Base-by-base conservation (phyloP, 2,888 invertebrate species). In the Lydus trimaculatus region DNA sequence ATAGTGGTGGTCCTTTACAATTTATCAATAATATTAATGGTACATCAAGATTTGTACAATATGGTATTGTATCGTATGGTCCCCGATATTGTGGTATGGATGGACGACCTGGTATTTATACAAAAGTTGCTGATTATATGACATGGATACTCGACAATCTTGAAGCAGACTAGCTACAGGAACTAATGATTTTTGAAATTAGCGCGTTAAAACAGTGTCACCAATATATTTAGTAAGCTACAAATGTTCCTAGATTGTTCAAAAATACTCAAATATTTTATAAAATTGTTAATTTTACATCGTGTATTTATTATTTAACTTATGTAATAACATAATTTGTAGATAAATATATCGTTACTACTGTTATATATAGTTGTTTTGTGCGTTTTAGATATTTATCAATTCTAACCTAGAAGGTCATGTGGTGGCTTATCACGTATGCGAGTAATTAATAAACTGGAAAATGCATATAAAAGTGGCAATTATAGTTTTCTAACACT, bases 1-100 rank as follows among this genome's bases (percentile, higher is more conserved):
- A 92, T 77, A 90, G 90, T 7, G 92, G 92, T 0, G 92, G 92
- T 0, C 92, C 92, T 0, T 85, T 92, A 4, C 81, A 86, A 61
- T 73, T 73, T 28, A 85, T 84, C 59, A 85, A 85, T 0, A 79
- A 82, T 0, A 76, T 83, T 0, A 80, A 82, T 17, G 79, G 79
- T 0, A 86, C 66, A 6, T 73, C 84, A 4, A 85, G 87, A 56
- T 88, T 65, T 15, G 68, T 68, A 13, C 68, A 68, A 31, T 68
- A 68, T 28, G 68, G 68, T 8, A 68, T 68, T 56, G 68, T 68
- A 13, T 68, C 68, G 25, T 56, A 23, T 15, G 56, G 56, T 56
- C 31, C 62, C 1, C 61, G 25, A 33, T 62, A 56, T 56, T 56
- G 56, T 25, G 56, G 56, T 23, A 56, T 56, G 31, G 33, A 60